Base-by-base conservation (phyloP, 2,797 vertebrate genomes). In the Dryobates pubescens region DNA sequence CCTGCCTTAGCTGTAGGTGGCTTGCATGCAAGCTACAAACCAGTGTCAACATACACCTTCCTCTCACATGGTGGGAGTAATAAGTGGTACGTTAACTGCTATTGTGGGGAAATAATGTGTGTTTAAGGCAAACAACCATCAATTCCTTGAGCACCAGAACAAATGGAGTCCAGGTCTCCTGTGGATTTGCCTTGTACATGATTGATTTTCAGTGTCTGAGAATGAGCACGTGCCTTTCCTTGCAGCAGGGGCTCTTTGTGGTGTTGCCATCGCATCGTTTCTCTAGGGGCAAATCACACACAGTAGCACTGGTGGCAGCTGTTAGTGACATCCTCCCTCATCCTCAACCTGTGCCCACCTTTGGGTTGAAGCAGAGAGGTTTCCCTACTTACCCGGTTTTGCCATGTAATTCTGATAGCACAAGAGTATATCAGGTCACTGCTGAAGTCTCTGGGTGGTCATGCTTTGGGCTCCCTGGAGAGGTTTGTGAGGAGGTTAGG, bases 51-150 rank as follows among this genome's bases (percentile, higher is more conserved):
- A 0, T 59, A 17, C 27, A 36, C 47, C 17, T 74, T 92, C 69
- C 69, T 80, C 5, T 85, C 30, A 51, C 82, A 69, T 45, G 34
- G 56, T 34, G 51, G 59, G 38, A 86, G 67, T 83, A 92, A 22
- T 88, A 65, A 83, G 57, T 17, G 34, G 15, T 87, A 23, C 1
- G 4, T 86, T 91, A 93, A 91, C 79, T 81, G 49, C 70, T 70
- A 2, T 63, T 70, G 73, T 86, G 73, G 45, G 73, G 68, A 89
- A 92, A 70, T 83, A 88, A 88, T 91, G 86, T 26, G 23, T 91
- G 72, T 89, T 91, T 93, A 81, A 94, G 76, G 64, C 73, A 93
- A 96, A 85, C 72, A 88, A 14, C 32, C 86, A 83, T 75, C 89
- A 81, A 47, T 72, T 83, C 43, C 47, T 72, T 82, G 59, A 78